A percentile compares a stretch with the other conserved stretches of the same genome.
These are phyloP conservation scores for Drosophila setifemur DNA, from an alignment of 1,140 invertebrate species.

Conservation along the genomic window DNA sequence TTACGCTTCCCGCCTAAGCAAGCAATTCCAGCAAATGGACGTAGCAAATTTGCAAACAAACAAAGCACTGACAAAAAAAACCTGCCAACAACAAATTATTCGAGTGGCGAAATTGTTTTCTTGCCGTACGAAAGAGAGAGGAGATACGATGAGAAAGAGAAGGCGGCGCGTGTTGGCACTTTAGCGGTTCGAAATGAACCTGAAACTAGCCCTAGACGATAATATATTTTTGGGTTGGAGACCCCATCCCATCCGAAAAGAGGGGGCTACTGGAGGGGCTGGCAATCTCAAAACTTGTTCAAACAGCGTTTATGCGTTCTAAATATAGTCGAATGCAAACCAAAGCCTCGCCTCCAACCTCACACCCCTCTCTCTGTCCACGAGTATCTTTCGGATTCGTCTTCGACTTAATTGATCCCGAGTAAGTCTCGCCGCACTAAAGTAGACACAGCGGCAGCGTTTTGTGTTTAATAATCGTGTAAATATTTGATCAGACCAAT, in stretches of 20 bases:
- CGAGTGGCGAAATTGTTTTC: slow-evolving; percentile 48
- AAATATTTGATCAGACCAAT: slow-evolving; percentile 33
- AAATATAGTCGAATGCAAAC: slow-evolving; percentile 49
- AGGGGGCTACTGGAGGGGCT: neutral
- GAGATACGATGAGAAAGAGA: slow-evolving; percentile 1
- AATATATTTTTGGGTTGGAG: neutral
- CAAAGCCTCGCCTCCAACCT: slow-evolving; percentile 26
- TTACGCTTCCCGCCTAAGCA: slow-evolving; percentile 20
- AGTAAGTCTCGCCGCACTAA: neutral
- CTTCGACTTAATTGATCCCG: slow-evolving; percentile 35
- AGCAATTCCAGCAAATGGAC: slow-evolving; percentile 39
- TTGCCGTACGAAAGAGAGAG: slow-evolving; percentile 12
- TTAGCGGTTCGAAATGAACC: slow-evolving; percentile 32
- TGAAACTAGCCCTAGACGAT: slow-evolving; percentile 38
- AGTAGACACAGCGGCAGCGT: slow-evolving; percentile 26
- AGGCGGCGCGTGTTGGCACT: slow-evolving; percentile 69
- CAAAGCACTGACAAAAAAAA: slow-evolving; percentile 10
- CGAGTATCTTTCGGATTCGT: slow-evolving; percentile 30
- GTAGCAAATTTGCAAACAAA: slow-evolving; percentile 33
- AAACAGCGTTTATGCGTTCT: slow-evolving; percentile 38
- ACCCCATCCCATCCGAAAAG: neutral
- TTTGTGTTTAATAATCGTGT: slow-evolving; percentile 10
- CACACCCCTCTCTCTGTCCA: too few species aligned
- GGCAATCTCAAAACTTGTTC: slow-evolving; percentile 37
- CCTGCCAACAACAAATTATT: slow-evolving; percentile 26